Evolutionary conservation across 2,888 invertebrate species (phyloP).

Genomic region (Melanostoma mellinum): DNA sequence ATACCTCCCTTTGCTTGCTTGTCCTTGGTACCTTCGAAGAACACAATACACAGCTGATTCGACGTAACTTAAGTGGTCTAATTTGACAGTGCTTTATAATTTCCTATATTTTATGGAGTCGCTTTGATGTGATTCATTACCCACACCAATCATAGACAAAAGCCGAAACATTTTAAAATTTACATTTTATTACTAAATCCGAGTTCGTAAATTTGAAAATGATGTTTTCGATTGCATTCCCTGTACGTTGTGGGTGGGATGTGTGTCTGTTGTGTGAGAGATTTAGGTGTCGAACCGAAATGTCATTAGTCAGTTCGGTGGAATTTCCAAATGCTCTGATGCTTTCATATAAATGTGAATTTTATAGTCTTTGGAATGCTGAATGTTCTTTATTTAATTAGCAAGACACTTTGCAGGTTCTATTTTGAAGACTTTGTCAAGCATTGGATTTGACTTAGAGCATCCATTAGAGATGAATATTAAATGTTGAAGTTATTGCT

Average conservation of each 20-base stretch:
- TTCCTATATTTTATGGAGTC: constrained; percentile 58
- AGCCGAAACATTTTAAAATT: constrained; percentile 44
- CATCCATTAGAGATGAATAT: too few relatives aligned
- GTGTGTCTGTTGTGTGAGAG: constrained; percentile 13
- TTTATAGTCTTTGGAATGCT: constrained; percentile 44
- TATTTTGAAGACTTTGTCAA: constrained; percentile 1
- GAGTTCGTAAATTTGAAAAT: constrained; percentile 59
- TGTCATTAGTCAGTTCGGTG: constrained; percentile 53
- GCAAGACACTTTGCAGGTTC: constrained; percentile 44
- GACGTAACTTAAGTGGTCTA: constrained; percentile 63
- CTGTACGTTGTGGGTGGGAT: constrained; percentile 37
- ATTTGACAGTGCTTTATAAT: constrained; percentile 70
- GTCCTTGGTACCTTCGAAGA: not conserved
- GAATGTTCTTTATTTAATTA: constrained; percentile 60
- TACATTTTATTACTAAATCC: constrained; percentile 67
- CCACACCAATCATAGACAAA: not conserved
- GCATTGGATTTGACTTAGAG: not conserved
- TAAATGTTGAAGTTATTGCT: too few relatives aligned
- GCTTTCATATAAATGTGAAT: constrained; percentile 2
- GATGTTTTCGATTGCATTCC: constrained; percentile 42
- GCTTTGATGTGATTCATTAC: constrained; percentile 57
- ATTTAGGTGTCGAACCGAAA: constrained; percentile 54
- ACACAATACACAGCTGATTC: constrained; percentile 50
- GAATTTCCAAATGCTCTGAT: constrained; percentile 42
- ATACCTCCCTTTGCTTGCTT: not conserved